phyloP scores from a whole-genome alignment of 2,797 vertebrate species.

The Lophotriccus pileatus region DNA sequence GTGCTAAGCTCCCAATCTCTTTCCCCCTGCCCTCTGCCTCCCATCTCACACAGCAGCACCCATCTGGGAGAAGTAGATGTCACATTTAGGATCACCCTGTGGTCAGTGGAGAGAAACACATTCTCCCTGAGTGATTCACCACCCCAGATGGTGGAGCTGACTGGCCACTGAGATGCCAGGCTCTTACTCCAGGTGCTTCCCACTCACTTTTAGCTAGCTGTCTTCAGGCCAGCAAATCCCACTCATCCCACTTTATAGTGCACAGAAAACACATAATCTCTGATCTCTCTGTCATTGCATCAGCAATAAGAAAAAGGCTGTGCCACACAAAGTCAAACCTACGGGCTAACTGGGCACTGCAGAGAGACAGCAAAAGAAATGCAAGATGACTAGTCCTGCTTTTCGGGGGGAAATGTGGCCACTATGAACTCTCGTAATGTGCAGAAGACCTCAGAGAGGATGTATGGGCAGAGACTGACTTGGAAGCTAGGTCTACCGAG shows the following conservation, averaged over 20 bases:
- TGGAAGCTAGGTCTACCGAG: neutral
- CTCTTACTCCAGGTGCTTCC: neutral
- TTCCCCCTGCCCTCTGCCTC: neutral
- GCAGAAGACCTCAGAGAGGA: neutral
- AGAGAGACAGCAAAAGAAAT: neutral
- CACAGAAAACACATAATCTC: neutral
- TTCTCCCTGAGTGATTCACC: neutral
- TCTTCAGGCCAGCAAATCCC: neutral
- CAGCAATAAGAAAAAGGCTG: neutral
- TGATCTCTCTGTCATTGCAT: neutral
- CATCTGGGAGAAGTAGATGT: neutral
- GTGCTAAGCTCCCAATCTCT: neutral
- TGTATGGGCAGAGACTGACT: neutral
- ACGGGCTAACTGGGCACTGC: neutral
- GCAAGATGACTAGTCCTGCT: neutral
- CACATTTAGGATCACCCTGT: neutral
- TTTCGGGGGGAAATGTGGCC: neutral
- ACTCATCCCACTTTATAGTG: neutral
- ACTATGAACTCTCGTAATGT: neutral
- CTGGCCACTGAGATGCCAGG: fast-evolving
- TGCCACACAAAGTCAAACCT: neutral
- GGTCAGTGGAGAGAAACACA: neutral
- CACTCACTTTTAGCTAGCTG: neutral
- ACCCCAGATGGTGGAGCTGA: neutral
- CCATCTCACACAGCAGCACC: fast-evolving